phyloP scores from a whole-genome alignment of 2,113 vertebrate genomes.

The Ceyx margarethae region DNA sequence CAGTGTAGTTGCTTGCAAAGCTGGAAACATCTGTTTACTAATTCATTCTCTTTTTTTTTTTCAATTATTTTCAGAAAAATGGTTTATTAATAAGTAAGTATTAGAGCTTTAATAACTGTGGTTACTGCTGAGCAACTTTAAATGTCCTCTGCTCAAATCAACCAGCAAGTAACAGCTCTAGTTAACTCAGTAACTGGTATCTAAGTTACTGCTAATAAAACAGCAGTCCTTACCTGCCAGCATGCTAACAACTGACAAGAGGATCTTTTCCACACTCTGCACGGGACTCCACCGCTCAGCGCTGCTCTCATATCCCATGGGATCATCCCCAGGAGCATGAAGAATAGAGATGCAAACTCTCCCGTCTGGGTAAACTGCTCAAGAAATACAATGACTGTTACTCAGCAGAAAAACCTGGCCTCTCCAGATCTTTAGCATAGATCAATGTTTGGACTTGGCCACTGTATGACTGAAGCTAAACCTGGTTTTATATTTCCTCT shows the following conservation, averaged over 20 bases:
- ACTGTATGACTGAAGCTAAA: not conserved
- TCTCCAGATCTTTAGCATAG: not conserved
- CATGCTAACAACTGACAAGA: conserved; percentile 97
- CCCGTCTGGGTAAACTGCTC: conserved; percentile 92
- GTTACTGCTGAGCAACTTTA: not conserved
- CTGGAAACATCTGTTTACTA: not conserved
- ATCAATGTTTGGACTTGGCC: not conserved
- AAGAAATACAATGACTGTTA: not conserved
- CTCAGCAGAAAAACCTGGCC: not conserved
- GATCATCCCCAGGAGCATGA: conserved; percentile 93
- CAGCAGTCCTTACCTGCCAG: conserved; percentile 82
- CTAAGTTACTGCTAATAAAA: not conserved
- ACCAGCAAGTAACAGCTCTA: not conserved
- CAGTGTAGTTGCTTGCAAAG: not conserved
- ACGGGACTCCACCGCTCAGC: conserved; percentile 96
- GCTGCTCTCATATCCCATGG: conserved; percentile 98
- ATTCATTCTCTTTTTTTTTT: not conserved
- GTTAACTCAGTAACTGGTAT: not conserved
- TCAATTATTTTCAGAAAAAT: not conserved
- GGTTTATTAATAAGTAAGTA: not conserved
- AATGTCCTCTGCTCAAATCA: not conserved
- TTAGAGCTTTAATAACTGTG: not conserved
- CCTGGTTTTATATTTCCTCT: not conserved
- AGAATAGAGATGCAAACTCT: conserved; percentile 98
- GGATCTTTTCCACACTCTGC: conserved; percentile 97